A percentile compares a stretch with the other conserved stretches of the same genome.
phyloP scores from a whole-genome alignment of 2,113 vertebrate species.

The Heterotilapia buettikoferi region DNA sequence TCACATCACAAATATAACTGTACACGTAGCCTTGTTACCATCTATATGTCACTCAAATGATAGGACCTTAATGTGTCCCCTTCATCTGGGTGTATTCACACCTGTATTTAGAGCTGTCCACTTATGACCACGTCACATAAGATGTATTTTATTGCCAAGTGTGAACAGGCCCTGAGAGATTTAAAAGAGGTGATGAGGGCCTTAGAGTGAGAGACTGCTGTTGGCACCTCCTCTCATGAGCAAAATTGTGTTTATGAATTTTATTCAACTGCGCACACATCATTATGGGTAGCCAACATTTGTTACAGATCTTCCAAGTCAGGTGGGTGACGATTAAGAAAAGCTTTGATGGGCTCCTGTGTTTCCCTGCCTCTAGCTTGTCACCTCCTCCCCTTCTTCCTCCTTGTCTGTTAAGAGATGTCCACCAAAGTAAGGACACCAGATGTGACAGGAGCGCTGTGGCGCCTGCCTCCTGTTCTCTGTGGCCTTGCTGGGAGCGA shows the following conservation, averaged over 20 bases:
- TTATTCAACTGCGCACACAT: not conserved
- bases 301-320: not conserved
- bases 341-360: conserved; percentile 1
- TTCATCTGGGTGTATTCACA: conserved; percentile 22
- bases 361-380: conserved; percentile 11
- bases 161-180: conserved; percentile 36
- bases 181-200: conserved; percentile 25
- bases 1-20: not conserved
- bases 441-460: conserved; percentile 67
- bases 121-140: not conserved
- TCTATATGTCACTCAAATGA: not conserved
- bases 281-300: not conserved
- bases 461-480: conserved; percentile 66
- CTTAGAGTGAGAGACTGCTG: conserved; percentile 28
- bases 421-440: conserved; percentile 58
- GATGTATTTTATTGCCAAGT: conserved; percentile 31
- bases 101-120: conserved; percentile 37
- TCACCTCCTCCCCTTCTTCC: conserved; percentile 22
- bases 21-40: not conserved
- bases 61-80: not conserved
- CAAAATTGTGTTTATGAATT: conserved; percentile 5
- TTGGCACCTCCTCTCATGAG: not conserved
- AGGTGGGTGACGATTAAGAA: not conserved
- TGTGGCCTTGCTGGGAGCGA: conserved; percentile 72
- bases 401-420: conserved; percentile 56